Evolutionary conservation across 2,797 vertebrate species (phyloP), one percentile per base, ranked within the genome.

Genomic region (Percopsis omiscomaycus): DNA sequence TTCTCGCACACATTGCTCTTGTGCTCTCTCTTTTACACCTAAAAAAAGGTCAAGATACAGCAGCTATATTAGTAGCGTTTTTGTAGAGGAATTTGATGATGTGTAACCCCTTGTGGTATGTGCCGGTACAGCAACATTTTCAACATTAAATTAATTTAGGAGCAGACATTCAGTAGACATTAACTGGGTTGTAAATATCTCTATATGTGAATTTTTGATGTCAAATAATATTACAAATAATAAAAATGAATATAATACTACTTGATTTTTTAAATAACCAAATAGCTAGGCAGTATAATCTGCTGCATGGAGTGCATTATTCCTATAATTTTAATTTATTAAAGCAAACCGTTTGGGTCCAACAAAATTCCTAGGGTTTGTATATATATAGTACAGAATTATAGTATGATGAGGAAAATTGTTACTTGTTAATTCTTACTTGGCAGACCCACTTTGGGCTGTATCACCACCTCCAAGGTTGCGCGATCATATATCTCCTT

Each of bases 401-500:
- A 42, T 42, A 42, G 6, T 2, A 42, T 42, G 22, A 22, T 22
- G 22, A 22, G 22, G 22, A 22, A 22, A 42, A 10, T 8, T 42
- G 37, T 42, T 42, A 8, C 37, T 42, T 42, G 37, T 29, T 32
- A 10, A 22, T 44, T 0, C 87, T 79, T 69, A 96, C 95, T 89
- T 48, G 95, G 87, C 42, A 96, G 81, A 14, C 96, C 95, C 0
- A 92, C 90, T 91, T 96, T 97, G 0, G 94, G 92, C 66, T 95
- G 93, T 2, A 97, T 86, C 67, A 95, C 56, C 73, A 97, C 95
- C 77, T 97, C 96, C 56, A 97, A 50, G 0, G 95, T 97, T 0
- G 95, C 94, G 48, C 95, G 91, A 73, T 97, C 94, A 62, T 95
- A 95, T 67, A 96, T 94, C 79, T 97, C 95, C 70, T 94, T 95